Evolutionary conservation across 2,888 invertebrate species (phyloP).

Genomic region (Nineta flava): DNA sequence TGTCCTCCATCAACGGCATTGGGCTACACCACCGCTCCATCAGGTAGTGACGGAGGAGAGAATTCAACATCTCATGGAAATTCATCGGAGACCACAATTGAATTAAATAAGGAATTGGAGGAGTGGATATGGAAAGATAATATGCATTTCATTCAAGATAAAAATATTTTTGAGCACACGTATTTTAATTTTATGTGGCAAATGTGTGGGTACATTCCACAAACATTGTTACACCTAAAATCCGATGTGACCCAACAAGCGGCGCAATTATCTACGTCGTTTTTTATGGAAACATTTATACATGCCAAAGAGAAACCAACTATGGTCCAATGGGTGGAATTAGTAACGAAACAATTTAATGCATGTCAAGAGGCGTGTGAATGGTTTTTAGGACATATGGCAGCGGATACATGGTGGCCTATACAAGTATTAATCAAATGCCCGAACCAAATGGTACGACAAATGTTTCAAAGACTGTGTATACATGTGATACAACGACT

Average conservation of each 20-base stretch:
- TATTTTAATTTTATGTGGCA: conserved; percentile 95
- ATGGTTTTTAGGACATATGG: conserved; percentile 89
- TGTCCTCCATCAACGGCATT: conserved; percentile 13
- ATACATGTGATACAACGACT: conserved; percentile 88
- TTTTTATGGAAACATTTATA: conserved; percentile 91
- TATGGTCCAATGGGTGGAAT: conserved; percentile 92
- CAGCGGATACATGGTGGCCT: conserved; percentile 89
- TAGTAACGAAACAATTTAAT: conserved; percentile 88
- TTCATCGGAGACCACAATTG: conserved; percentile 22
- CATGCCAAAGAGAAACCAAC: conserved; percentile 97
- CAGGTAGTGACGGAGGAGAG: conserved; percentile 15
- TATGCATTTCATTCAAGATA: conserved; percentile 86
- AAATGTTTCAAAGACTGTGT: conserved; percentile 90
- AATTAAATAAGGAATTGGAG: conserved; percentile 63
- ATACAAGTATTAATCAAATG: conserved; percentile 84
- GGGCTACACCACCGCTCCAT: conserved; percentile 16
- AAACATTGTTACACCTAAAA: conserved; percentile 61
- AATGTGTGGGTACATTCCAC: conserved; percentile 85
- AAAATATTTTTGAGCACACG: conserved; percentile 90
- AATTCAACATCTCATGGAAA: conserved; percentile 10
- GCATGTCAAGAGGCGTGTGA: conserved; percentile 77
- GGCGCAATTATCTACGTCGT: conserved; percentile 78
- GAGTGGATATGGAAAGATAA: conserved; percentile 98
- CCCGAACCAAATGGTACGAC: conserved; percentile 91
- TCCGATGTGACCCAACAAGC: conserved; percentile 73